Evolutionary conservation across 2,113 vertebrate genomes (phyloP).

Genomic region (Telmatochromis brachygnathus): DNA sequence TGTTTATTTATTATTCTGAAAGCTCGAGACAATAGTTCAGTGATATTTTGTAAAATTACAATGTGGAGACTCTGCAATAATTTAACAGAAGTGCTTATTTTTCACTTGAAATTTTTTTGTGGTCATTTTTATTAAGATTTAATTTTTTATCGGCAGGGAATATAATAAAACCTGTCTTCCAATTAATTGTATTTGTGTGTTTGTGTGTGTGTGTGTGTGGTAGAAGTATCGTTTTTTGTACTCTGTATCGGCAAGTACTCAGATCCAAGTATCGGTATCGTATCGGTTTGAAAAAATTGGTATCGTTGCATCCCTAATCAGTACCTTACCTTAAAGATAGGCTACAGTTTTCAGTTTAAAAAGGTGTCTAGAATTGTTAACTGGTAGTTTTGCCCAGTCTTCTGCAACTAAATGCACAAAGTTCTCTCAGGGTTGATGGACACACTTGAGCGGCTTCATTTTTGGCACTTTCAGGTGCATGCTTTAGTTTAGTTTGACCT

Average conservation of each 20-base stretch:
- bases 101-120: too few species aligned
- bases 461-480: not conserved
- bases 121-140: too few species aligned
- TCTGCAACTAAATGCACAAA: not conserved
- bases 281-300: too few species aligned
- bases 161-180: fast-evolving
- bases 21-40: too few species aligned
- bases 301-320: too few species aligned
- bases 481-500: not conserved
- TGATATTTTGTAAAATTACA: too few species aligned
- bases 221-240: fast-evolving
- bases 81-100: too few species aligned
- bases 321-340: not conserved
- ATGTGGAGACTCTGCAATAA: too few species aligned
- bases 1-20: too few species aligned
- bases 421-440: not conserved
- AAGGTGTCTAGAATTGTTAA: not conserved
- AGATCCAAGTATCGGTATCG: too few species aligned
- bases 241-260: too few species aligned
- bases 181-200: fast-evolving
- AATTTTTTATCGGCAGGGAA: fast-evolving
- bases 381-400: not conserved
- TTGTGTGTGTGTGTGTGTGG: too few species aligned
- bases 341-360: not conserved
- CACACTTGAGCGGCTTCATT: not conserved